A percentile compares a stretch with the other conserved stretches of the same genome.
These are phyloP conservation scores for Prolemur simus DNA, from an alignment of 2,113 vertebrate genomes.

Conservation along the genomic window DNA sequence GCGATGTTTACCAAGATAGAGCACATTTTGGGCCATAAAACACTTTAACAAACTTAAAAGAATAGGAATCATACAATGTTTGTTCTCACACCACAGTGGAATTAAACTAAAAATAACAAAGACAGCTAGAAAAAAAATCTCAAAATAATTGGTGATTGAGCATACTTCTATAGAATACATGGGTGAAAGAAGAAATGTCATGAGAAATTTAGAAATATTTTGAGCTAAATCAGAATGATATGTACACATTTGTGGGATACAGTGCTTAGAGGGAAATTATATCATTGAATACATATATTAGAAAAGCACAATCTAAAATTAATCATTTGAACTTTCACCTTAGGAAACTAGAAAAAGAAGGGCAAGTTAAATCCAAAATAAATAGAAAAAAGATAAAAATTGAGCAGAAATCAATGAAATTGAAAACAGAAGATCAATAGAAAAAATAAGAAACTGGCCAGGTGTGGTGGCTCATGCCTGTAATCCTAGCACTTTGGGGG, in stretches of 20 bases:
- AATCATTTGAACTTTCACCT: neutral
- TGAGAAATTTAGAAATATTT: neutral
- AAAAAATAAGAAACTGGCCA: no score
- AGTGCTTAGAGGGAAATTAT: neutral
- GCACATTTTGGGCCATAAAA: neutral
- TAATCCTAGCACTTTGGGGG: no score
- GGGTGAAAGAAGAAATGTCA: neutral
- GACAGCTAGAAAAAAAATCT: neutral
- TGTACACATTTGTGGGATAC: neutral
- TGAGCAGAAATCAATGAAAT: no score
- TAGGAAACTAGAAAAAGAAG: neutral
- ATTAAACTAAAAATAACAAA: neutral
- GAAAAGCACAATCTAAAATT: neutral
- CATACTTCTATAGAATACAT: neutral
- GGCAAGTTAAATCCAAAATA: neutral
- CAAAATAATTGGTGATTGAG: neutral
- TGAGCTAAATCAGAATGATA: neutral
- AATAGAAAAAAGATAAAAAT: neutral
- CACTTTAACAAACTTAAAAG: neutral
- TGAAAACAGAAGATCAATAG: no score
- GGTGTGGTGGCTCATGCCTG: no score
- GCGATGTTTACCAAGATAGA: neutral
- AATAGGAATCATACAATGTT: neutral
- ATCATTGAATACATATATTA: neutral
- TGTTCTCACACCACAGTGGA: neutral